Base-by-base conservation (phyloP, 2,113 vertebrate genomes). In the Notiomystis cincta region DNA sequence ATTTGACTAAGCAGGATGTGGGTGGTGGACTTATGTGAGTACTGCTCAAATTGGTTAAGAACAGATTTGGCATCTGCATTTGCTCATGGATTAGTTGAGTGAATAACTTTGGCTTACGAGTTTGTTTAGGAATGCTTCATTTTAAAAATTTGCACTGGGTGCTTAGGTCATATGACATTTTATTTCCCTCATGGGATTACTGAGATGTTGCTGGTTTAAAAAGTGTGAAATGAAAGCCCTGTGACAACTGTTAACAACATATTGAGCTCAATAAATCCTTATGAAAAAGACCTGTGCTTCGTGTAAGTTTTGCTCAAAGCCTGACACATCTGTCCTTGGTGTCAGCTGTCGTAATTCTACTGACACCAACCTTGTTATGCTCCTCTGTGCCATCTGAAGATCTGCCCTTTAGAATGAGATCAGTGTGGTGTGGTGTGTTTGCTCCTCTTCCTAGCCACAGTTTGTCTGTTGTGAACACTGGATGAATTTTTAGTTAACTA, bases 1-100 rank as follows among this genome's bases (percentile, higher is more conserved):
- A 79, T 93, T 94, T 95, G 73, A 77, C 69, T 89, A 91, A 87
- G 72, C 60, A 70, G 54, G 47, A 56, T 89, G 93, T 72, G 81
- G 66, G 78, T 89, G 48, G 65, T 50, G 76, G 65, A 64, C 21
- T 78, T 81, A 66, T 10, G 69, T 48, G 80, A 72, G 8, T 77
- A 45, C 21, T 61, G 45, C 58, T 87, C 33, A 84, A 3, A 79
- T 53, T 71, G 31, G 37, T 87, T 82, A 56, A 87, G 81, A 82
- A 50, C 40, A 72, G 45, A 91, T 93, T 82, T 69, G 53, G 33
- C 73, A 53, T 85, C 78, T 91, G 66, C 47, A 31, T 91, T 95
- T 91, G 65, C 62, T 91, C 25, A 10, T 53, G 73, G 58, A 85
- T 84, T 91, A 82, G 42, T 31, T 80, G 37, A 53, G 54, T 45